Percentiles rank a stretch among this genome's conserved stretches.
These are phyloP conservation scores for Bucorvus abyssinicus DNA, from an alignment of 2,797 vertebrate genomes.

Conservation along the genomic window DNA sequence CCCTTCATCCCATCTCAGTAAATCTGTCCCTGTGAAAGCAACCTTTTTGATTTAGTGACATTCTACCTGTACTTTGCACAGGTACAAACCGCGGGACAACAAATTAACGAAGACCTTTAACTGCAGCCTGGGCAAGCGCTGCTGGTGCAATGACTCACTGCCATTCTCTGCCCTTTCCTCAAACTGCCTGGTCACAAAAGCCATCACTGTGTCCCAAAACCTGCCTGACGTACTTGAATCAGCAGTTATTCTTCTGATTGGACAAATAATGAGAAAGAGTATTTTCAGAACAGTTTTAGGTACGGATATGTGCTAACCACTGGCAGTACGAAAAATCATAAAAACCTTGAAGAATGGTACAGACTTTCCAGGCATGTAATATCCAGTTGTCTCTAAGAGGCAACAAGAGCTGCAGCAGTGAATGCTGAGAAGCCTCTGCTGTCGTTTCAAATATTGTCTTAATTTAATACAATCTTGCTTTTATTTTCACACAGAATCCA, in stretches of 20 bases:
- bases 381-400: neutral
- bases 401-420: neutral
- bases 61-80: neutral
- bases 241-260: neutral
- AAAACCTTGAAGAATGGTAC: neutral
- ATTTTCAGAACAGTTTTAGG: neutral
- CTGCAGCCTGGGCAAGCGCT: neutral
- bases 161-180: neutral
- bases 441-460: neutral
- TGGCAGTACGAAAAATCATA: neutral
- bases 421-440: neutral
- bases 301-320: neutral
- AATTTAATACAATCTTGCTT: constrained; percentile 8
- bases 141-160: neutral
- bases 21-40: neutral
- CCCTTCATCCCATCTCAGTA: neutral
- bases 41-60: neutral
- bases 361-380: neutral
- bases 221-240: neutral
- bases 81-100: neutral
- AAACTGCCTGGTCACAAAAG: neutral
- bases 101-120: neutral
- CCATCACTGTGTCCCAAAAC: neutral
- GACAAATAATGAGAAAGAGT: neutral
- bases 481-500: constrained; percentile 1